Conservation (phyloP, 23 tunicate genomes). For the Oikopleura vanhoeffeni region DNA sequence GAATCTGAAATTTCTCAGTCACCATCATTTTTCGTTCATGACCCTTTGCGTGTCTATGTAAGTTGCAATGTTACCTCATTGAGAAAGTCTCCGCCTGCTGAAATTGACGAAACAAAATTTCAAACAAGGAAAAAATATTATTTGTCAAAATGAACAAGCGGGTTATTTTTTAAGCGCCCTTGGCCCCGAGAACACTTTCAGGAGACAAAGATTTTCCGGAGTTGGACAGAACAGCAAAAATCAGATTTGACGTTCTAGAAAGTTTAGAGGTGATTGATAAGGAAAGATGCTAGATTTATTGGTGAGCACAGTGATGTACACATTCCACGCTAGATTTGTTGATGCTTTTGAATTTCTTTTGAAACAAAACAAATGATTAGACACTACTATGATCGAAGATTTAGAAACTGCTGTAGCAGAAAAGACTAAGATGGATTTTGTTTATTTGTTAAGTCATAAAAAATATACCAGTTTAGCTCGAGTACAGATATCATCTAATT, state of each 20-base stretch:
- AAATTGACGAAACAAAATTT: too few species aligned
- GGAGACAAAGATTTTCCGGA: constrained; percentile 9
- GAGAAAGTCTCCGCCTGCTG: too few species aligned
- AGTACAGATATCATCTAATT: too few species aligned
- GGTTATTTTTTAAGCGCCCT: neutral
- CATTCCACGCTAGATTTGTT: neutral
- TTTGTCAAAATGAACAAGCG: neutral
- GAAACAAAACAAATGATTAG: neutral
- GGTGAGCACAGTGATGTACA: neutral
- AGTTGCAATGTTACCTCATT: too few species aligned
- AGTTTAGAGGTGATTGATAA: neutral
- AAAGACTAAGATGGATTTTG: too few species aligned
- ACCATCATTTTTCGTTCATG: too few species aligned
- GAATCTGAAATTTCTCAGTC: too few species aligned
- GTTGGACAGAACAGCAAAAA: neutral
- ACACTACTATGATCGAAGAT: neutral
- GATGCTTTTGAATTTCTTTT: neutral
- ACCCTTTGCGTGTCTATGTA: too few species aligned
- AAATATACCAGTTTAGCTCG: too few species aligned
- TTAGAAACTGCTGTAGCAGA: too few species aligned
- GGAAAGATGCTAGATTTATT: neutral
- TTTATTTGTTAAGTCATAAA: too few species aligned
- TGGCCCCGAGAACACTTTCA: neutral
- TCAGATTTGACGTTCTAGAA: neutral
- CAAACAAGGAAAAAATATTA: too few species aligned